Base-by-base conservation (phyloP, 2,888 invertebrate species). In the Xestia rhomboidea region DNA sequence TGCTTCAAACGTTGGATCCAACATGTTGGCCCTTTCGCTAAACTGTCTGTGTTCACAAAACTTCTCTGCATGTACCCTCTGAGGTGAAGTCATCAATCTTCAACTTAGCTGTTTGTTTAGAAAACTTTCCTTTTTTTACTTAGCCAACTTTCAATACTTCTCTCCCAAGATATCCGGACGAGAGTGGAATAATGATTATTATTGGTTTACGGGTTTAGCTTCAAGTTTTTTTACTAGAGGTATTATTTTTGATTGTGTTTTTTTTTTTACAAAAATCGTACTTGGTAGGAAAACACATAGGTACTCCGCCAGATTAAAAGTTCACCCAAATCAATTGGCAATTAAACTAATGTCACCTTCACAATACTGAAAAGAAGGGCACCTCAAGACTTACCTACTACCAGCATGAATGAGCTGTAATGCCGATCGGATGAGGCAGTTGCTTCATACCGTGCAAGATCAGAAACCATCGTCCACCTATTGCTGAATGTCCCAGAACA, bases 1-100 rank as follows among this genome's bases (percentile, higher is more conserved):
- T 27, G 30, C 10, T 30, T 18, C 30, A 30, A 30, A 60, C 7
- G 15, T 51, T 62, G 60, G 64, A n/a, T 13, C 76, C 62, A 82
- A 81, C 71, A 77, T 62, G 85, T 79, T 79, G 70, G 79, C 66
- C 18, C 1, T 44, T 8, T 41, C 10, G 5, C 1, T 51, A 15
- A 18, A 1, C 84, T n/a, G 82, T 92, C 73, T 90, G 88, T 91
- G 77, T 57, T 77, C 18, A 24, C 68, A 41, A 72, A 71, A 83
- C 86, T 91, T 89, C 83, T 83, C 85, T 90, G 91, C 92, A 90
- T 89, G 89, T 92, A 87, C 88, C 81, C 84, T 80, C 77, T 70
- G 87, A 91, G 93, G 93, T 92, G 89, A 92, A 93, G 92, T 89
- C 93, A 94, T 94, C 94, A 94, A 94, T 94, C 94, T 94, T 91